Percentiles rank a stretch among this genome's conserved stretches.
Evolutionary conservation across 1,140 invertebrate genomes (phyloP).

Genomic region (Monomorium pharaonis): DNA sequence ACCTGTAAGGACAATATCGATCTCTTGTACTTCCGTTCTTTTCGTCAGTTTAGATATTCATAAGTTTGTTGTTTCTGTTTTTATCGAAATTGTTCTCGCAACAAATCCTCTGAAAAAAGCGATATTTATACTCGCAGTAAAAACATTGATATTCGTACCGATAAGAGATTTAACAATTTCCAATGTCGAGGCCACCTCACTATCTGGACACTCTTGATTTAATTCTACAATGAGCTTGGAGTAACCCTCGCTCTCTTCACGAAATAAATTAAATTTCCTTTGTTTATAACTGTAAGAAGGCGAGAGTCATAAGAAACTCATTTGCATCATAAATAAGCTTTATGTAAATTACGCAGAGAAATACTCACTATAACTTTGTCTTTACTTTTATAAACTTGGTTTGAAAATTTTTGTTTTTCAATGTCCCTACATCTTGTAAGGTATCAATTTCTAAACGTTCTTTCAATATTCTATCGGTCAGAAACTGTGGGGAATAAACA

Average conservation of each 20-base stretch:
- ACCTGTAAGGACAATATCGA: conserved; percentile 87
- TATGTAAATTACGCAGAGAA: background rate
- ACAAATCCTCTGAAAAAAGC: background rate
- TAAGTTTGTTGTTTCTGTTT: background rate
- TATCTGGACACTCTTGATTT: conserved; percentile 93
- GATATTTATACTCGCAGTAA: background rate
- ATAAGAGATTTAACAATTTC: conserved; percentile 97
- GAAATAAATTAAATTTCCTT: conserved; percentile 98
- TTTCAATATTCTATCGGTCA: conserved; percentile 94
- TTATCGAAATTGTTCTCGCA: background rate
- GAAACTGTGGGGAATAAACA: conserved; percentile 86
- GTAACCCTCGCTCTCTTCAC: conserved; percentile 99
- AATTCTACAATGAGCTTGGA: conserved; percentile 98
- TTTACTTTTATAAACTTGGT: conserved; percentile 99
- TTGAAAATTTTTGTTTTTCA: conserved; percentile 96
- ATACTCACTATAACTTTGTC: conserved; percentile 98
- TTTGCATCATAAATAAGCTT: background rate
- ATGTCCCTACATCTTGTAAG: conserved; percentile 94
- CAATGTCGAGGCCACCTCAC: conserved; percentile 87
- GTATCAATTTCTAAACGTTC: conserved; percentile 97
- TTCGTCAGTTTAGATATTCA: background rate
- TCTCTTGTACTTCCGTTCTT: background rate
- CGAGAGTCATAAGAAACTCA: background rate
- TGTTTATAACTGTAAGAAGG: conserved; percentile 96
- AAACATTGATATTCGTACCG: conserved; percentile 86